Percentiles rank a stretch among this genome's conserved stretches.
phyloP scores from a whole-genome alignment of 2,797 vertebrate species.

The Enteromius afrohamiltoni region DNA sequence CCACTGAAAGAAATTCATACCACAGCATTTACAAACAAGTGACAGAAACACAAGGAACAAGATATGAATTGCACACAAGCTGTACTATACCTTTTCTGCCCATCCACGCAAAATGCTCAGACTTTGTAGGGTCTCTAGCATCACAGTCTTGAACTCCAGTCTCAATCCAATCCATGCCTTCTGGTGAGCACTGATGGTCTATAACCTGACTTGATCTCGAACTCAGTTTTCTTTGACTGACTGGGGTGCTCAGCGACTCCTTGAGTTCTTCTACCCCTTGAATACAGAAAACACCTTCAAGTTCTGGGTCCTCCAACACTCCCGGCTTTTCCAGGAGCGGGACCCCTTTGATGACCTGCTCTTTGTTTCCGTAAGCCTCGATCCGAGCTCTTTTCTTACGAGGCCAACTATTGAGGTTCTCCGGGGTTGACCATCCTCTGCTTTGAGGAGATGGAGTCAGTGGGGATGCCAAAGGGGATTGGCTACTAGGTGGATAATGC shows the following conservation, averaged over 20 bases:
- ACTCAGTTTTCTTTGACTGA: conserved; percentile 57
- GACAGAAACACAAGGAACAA: not conserved
- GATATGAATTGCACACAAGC: not conserved
- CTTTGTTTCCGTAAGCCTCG: conserved; percentile 58
- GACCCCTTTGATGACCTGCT: conserved; percentile 61
- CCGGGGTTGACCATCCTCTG: conserved; percentile 83
- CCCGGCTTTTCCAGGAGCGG: conserved; percentile 61
- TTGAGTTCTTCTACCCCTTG: conserved; percentile 75
- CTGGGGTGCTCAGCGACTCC: conserved; percentile 62
- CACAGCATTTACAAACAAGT: not conserved
- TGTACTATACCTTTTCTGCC: conserved; percentile 65
- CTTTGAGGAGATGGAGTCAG: conserved; percentile 90
- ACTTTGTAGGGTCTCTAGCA: conserved; percentile 47
- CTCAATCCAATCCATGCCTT: conserved; percentile 66
- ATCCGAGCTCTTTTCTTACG: conserved; percentile 85
- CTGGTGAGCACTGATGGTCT: conserved; percentile 63
- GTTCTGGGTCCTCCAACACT: conserved; percentile 81
- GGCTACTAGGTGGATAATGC: conserved; percentile 69
- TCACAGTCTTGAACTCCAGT: conserved; percentile 56
- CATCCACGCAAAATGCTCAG: conserved; percentile 60
- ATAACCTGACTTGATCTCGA: conserved; percentile 60
- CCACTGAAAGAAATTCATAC: conserved; percentile 53
- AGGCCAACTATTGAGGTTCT: conserved; percentile 91
- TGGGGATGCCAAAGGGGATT: conserved; percentile 77
- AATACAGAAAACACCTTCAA: conserved; percentile 86